phyloP scores from a whole-genome alignment of 2,113 vertebrate species.

The Eulemur rufifrons region DNA sequence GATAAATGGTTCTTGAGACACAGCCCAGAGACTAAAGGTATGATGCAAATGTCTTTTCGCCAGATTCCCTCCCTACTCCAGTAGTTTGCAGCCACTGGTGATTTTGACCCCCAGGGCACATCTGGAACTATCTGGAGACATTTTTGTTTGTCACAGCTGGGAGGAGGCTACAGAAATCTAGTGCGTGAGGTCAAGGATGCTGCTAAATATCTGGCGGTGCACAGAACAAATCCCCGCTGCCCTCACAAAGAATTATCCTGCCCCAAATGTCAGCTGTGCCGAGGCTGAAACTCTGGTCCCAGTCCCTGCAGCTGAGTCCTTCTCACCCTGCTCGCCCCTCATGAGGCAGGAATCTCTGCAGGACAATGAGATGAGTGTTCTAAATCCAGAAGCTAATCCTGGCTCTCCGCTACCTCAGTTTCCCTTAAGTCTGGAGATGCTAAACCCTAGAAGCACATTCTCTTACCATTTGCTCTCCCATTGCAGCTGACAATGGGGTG shows the following conservation, averaged over 20 bases:
- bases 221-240: not conserved
- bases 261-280: rapidly evolving
- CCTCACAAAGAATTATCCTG: not conserved
- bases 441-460: not conserved
- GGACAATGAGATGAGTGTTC: not conserved
- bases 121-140: not conserved
- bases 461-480: not conserved
- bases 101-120: not conserved
- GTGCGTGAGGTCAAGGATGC: not conserved
- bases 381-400: not conserved
- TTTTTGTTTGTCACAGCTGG: not conserved
- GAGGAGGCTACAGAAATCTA: not conserved
- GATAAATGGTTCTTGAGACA: not conserved
- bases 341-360: not conserved
- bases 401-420: not conserved
- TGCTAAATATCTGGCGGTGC: not conserved
- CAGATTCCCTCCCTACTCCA: not conserved
- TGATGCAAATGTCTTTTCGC: not conserved
- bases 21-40: not conserved
- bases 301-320: not conserved
- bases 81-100: not conserved
- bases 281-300: not conserved
- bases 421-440: not conserved
- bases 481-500: rapidly evolving
- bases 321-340: not conserved